Conservation (phyloP, 2,797 vertebrate species). For the Gymnoscopelus microlampas region DNA sequence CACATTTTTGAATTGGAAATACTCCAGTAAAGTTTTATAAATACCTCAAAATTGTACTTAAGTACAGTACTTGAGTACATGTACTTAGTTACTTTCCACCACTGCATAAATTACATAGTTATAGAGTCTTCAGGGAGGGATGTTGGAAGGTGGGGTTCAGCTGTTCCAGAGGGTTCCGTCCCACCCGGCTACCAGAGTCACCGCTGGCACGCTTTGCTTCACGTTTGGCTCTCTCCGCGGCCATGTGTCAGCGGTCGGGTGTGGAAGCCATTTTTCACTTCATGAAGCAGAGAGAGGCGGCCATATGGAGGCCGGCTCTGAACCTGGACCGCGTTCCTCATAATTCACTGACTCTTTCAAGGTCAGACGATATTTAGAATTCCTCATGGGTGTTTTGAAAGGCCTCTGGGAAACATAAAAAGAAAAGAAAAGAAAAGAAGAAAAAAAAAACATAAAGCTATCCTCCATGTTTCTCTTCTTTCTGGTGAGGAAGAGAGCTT, state of each 20-base stretch:
- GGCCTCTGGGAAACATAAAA: constrained; percentile 3
- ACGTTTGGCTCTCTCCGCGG: constrained; percentile 55
- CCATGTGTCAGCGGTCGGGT: constrained; percentile 24
- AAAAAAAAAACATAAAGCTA: too few species aligned
- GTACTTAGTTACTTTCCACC: too few species aligned
- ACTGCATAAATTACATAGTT: too few species aligned
- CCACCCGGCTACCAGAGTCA: constrained; percentile 40
- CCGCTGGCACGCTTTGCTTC: constrained; percentile 30
- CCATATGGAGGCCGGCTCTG: constrained; percentile 61
- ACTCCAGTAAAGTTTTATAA: too few species aligned
- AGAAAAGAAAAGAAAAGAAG: too few species aligned
- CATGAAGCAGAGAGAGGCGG: constrained; percentile 53
- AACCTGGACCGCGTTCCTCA: constrained; percentile 35
- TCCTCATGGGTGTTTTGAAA: constrained; percentile 12
- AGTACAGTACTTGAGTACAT: too few species aligned
- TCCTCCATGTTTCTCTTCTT: background rate
- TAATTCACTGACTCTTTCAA: constrained; percentile 52
- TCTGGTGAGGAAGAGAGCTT: background rate
- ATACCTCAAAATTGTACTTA: too few species aligned
- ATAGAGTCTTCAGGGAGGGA: too few species aligned
- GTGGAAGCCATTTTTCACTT: constrained; percentile 55
- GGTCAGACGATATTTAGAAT: constrained; percentile 46
- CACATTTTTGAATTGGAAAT: too few species aligned
- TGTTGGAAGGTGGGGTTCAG: constrained; percentile 34
- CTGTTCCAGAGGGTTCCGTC: constrained; percentile 18